phyloP scores from a whole-genome alignment of 2,888 invertebrate genomes.

The Noctua janthe region DNA sequence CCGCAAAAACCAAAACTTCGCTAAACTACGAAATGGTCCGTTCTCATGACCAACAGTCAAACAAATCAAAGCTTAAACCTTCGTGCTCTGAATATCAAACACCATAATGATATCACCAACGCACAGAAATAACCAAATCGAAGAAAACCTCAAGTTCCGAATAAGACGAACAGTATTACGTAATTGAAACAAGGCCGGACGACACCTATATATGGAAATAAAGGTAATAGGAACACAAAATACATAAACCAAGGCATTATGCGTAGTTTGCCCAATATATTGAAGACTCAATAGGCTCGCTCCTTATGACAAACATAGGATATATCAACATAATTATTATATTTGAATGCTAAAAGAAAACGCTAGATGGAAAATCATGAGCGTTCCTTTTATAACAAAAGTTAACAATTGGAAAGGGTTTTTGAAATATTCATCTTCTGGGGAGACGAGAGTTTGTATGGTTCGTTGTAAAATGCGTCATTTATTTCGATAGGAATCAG shows the following conservation, averaged over 20 bases:
- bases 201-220: conserved; percentile 16
- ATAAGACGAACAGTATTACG: conserved; percentile 17
- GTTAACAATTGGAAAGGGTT: not conserved
- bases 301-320: not conserved
- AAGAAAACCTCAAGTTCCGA: conserved; percentile 34
- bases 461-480: not conserved
- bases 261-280: not conserved
- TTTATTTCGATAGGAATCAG: not conserved
- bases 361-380: not conserved
- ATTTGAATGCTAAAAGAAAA: not conserved
- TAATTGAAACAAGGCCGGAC: conserved; percentile 38
- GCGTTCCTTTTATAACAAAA: not conserved
- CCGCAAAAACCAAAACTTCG: not conserved
- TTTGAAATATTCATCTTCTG: not conserved
- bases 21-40: not conserved
- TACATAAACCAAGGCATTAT: conserved; percentile 1
- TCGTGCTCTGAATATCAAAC: conserved; percentile 42
- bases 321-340: not conserved
- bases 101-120: conserved; percentile 48
- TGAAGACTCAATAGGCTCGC: not conserved
- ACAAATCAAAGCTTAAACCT: not conserved
- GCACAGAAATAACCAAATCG: conserved; percentile 31
- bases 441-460: not conserved
- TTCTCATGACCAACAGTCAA: not conserved
- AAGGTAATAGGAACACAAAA: not conserved